These are phyloP conservation scores for Acleris laterana DNA, from an alignment of 2,888 invertebrate genomes.

Conservation along the genomic window DNA sequence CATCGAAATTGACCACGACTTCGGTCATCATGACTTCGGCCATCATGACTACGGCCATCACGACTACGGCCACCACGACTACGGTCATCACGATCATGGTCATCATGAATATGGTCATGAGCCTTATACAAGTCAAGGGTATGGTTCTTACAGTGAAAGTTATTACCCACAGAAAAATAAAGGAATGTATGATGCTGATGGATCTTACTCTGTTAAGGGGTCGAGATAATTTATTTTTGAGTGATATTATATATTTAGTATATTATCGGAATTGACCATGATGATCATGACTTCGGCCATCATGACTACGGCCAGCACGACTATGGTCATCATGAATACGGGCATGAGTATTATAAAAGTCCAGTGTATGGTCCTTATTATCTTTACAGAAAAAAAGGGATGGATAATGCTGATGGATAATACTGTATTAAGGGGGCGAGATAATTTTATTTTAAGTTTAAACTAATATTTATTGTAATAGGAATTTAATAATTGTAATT, in stretches of 20 bases:
- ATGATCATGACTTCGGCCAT: slow-evolving; percentile 37
- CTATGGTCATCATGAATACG: slow-evolving; percentile 33
- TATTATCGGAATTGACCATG: slow-evolving; percentile 55
- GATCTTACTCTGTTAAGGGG: slow-evolving; percentile 67
- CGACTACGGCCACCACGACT: slow-evolving; percentile 13
- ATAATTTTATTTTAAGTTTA: not conserved
- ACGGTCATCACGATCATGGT: slow-evolving; percentile 41
- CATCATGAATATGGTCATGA: slow-evolving; percentile 37
- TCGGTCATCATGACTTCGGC: slow-evolving; percentile 38
- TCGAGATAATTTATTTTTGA: not conserved
- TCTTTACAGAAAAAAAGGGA: slow-evolving; percentile 43
- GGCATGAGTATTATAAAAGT: slow-evolving; percentile 40
- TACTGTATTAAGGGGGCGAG: slow-evolving; percentile 58
- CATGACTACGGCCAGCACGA: slow-evolving; percentile 27
- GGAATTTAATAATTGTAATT: too few relatives aligned
- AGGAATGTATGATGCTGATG: slow-evolving; percentile 69
- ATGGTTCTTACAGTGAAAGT: slow-evolving; percentile 9
- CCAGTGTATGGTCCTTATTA: slow-evolving; percentile 26
- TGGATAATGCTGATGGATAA: slow-evolving; percentile 75
- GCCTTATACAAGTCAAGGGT: slow-evolving; percentile 37
- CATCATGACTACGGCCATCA: slow-evolving; percentile 37
- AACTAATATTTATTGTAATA: too few relatives aligned
- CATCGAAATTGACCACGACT: slow-evolving; percentile 53
- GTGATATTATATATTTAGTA: slow-evolving; percentile 41
- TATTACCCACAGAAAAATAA: slow-evolving; percentile 45